Evolutionary conservation across 92 coral and sea anemone species (phyloP), one percentile per base, ranked within the genome.

Genomic region (Porites divaricata): DNA sequence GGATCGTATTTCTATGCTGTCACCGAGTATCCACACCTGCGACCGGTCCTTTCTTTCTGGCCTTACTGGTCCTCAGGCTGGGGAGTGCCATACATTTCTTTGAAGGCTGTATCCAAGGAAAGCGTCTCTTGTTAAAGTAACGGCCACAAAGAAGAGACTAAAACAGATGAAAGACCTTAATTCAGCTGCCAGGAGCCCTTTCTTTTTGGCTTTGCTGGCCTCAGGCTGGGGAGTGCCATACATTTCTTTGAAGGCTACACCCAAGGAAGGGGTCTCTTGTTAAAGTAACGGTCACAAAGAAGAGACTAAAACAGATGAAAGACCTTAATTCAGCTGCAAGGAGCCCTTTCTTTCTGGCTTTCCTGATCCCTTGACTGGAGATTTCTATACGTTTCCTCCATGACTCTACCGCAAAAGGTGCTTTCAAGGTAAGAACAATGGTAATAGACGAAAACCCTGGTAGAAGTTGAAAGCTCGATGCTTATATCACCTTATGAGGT

Each of bases 171-270:
- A 35, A 4, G 45, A 35, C 45, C 7, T 35, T 6, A 35, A 35
- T 35, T 35, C 45, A 35, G 45, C 45, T 35, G 45, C n/a, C n/a
- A n/a, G n/a, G n/a, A n/a, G n/a, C n/a, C 23, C 86, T 96, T 0
- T 83, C 84, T 58, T 96, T 86, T 62, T 96, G 99, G 99, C 99
- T 98, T 8, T 75, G 87, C 63, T 80, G 83, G 80, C 91, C 8
- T 90, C 86, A 35, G 88, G 92, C 49, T 87, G 92, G 90, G 98
- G 96, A 14, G 82, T 96, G 6, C 99, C 99, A 19, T 96, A 96
- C 70, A 90, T 96, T 1, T 81, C 92, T 24, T 90, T 96, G 35
- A 87, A 88, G 25, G 73, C 62, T 16, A 35, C 62, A 1, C 64
- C 79, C 2, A 82, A 61, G 53, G 86, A 82, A 1, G 15, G 35